These are phyloP conservation scores for Lepidothrix coronata DNA, from an alignment of 2,113 vertebrate genomes.

Conservation along the genomic window DNA sequence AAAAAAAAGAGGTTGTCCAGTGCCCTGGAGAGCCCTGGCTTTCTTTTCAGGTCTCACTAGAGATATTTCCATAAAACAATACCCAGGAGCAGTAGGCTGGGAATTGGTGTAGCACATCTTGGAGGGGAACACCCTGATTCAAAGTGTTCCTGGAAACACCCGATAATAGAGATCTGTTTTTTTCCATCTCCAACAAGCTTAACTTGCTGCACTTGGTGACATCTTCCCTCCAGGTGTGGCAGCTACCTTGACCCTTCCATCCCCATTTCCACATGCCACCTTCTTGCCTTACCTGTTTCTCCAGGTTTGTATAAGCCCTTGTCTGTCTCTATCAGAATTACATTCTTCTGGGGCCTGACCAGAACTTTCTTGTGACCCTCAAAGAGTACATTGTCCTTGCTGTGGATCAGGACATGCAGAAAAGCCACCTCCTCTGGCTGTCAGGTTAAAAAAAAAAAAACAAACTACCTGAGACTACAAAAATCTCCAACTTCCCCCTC, in stretches of 20 bases:
- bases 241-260: not conserved
- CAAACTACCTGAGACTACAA: not conserved
- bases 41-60: not conserved
- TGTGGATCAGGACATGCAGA: slow-evolving; percentile 9
- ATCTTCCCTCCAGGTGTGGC: not conserved
- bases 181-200: not conserved
- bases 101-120: not conserved
- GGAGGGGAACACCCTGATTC: not conserved
- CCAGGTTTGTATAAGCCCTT: slow-evolving; percentile 64
- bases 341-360: not conserved
- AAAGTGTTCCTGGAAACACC: not conserved
- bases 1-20: not conserved
- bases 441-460: not conserved
- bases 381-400: slow-evolving; percentile 1
- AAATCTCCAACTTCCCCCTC: not conserved
- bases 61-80: not conserved
- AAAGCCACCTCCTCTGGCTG: slow-evolving; percentile 2
- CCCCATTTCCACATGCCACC: not conserved
- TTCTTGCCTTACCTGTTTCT: slow-evolving; percentile 13
- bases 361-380: slow-evolving; percentile 54
- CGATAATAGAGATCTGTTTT: not conserved
- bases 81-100: not conserved
- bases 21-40: not conserved
- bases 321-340: slow-evolving; percentile 62
- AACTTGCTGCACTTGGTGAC: not conserved